phyloP scores from a whole-genome alignment of 2,797 vertebrate species.

The Hemitrygon akajei region DNA sequence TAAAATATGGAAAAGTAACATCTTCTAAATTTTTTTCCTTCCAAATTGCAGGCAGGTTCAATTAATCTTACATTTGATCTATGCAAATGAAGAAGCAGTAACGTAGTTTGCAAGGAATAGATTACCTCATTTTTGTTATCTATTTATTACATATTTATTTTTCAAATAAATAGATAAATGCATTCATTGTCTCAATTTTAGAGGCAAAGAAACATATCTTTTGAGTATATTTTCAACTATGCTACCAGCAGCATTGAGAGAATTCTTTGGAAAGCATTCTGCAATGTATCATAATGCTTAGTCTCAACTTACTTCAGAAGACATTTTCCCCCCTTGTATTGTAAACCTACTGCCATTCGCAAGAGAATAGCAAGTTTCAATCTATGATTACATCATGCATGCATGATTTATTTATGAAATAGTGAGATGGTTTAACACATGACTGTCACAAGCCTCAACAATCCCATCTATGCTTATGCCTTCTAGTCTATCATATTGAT shows the following conservation, averaged over 20 bases:
- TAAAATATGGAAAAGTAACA: background rate
- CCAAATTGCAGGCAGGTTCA: background rate
- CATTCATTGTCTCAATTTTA: background rate
- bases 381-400: slow-evolving; percentile 3
- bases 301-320: background rate
- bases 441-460: background rate
- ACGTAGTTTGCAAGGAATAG: background rate
- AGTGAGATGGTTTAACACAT: background rate
- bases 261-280: background rate
- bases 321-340: background rate
- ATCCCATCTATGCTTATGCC: background rate
- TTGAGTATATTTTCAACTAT: background rate
- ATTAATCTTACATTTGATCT: background rate
- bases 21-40: background rate
- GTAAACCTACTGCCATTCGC: background rate
- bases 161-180: background rate
- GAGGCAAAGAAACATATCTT: background rate
- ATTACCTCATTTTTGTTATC: background rate
- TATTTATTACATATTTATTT: no score
- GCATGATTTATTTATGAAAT: background rate
- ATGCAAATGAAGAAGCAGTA: background rate
- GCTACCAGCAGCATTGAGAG: background rate
- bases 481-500: background rate
- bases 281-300: background rate
- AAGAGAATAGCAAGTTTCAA: background rate